Percentiles rank a stretch among this genome's conserved stretches.
Evolutionary conservation across 2,888 invertebrate genomes (phyloP).

Genomic region (Erynnis tages): DNA sequence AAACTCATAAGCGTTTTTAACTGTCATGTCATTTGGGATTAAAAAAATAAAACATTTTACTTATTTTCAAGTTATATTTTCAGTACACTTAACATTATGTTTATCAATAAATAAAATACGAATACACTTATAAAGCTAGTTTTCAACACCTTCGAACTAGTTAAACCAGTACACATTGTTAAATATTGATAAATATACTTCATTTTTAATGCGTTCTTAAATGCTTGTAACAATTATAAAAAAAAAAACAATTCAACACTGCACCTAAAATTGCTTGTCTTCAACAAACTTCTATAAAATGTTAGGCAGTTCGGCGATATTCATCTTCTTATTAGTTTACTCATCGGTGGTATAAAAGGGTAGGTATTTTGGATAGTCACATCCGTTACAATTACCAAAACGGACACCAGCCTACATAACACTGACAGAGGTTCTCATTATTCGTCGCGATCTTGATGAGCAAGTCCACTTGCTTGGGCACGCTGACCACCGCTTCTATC

Average conservation of each 20-base stretch:
- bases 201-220: too few relatives aligned
- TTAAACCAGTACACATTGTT: constrained; percentile 3
- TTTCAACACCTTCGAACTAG: neutral
- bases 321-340: too few relatives aligned
- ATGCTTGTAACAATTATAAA: too few relatives aligned
- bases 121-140: constrained; percentile 10
- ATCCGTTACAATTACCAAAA: constrained; percentile 82
- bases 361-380: too few relatives aligned
- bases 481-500: constrained; percentile 88
- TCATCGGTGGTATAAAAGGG: too few relatives aligned
- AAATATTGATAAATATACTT: neutral
- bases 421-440: constrained; percentile 99
- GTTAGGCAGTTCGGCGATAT: too few relatives aligned
- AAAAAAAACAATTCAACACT: too few relatives aligned
- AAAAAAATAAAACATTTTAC: neutral
- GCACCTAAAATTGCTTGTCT: too few relatives aligned
- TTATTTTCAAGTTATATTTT: constrained; percentile 10
- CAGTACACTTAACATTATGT: constrained; percentile 7
- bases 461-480: constrained; percentile 90
- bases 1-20: too few relatives aligned
- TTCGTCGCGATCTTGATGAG: constrained; percentile 98
- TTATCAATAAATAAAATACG: constrained; percentile 23
- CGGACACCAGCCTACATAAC: constrained; percentile 99
- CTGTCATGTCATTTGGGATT: too few relatives aligned
- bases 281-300: too few relatives aligned